Evolutionary conservation across 2,797 vertebrate genomes (phyloP).

Genomic region (Clarias platycephalus): DNA sequence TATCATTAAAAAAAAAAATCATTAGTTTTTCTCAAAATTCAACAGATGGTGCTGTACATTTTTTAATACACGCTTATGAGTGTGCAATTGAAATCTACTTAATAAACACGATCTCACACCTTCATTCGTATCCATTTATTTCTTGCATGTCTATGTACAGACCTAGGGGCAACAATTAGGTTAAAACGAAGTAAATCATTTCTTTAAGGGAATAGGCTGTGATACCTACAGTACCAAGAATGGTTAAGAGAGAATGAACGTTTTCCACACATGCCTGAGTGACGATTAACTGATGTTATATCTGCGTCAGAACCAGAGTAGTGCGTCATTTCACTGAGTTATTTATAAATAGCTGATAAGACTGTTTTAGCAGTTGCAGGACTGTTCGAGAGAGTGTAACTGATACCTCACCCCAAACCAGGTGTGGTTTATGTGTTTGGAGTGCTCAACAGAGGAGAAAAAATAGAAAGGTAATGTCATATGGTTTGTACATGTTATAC

Average conservation of each 20-base stretch:
- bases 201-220: background rate
- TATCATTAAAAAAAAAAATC: too few species aligned
- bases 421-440: slow-evolving; percentile 11
- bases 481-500: background rate
- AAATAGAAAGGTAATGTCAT: background rate
- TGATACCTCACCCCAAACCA: slow-evolving; percentile 27
- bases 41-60: too few species aligned
- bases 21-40: too few species aligned
- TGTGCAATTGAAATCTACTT: too few species aligned
- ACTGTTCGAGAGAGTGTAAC: slow-evolving; percentile 31
- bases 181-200: background rate
- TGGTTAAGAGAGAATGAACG: background rate
- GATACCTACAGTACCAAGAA: background rate
- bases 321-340: slow-evolving; percentile 43
- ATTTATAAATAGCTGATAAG: slow-evolving; percentile 56
- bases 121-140: too few species aligned
- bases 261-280: slow-evolving; percentile 23
- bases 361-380: slow-evolving; percentile 47
- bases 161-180: background rate
- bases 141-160: background rate
- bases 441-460: background rate
- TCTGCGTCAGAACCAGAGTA: slow-evolving; percentile 23
- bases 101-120: too few species aligned
- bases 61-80: too few species aligned
- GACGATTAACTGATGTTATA: slow-evolving; percentile 33